Evolutionary conservation across 2,113 vertebrate species (phyloP), one percentile per base, ranked within the genome.

Genomic region (Electrona antarctica): DNA sequence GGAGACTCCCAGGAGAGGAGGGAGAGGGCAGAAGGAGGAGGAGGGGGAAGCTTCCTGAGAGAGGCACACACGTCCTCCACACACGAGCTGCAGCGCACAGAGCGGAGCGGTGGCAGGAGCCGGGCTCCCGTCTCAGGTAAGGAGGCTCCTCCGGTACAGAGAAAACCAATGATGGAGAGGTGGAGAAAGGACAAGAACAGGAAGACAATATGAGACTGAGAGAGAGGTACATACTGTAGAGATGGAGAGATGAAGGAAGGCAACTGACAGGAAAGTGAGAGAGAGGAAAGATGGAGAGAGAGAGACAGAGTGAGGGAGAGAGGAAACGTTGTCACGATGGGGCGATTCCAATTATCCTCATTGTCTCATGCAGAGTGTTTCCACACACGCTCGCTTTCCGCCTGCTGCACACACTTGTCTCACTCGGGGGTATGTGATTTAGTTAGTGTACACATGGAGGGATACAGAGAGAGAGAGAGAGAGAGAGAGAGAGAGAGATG

Each of bases 351-450:
- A 82, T 89, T 73, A 79, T 77, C 67, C 60, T 85, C 79, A 79
- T 86, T 85, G 84, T 85, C 74, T 86, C 46, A 55, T 76, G 80
- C 72, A 77, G 78, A 64, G 0, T 78, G 81, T 79, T 84, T 83
- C 84, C 77, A 84, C 74, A 67, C 81, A 78, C 76, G 64, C 67
- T 67, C 71, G 82, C 77, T 70, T 65, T 79, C 60, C 62, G 45
- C 74, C 51, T 49, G 74, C 76, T 68, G 54, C 77, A 82, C 77
- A 82, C 82, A 78, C 78, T 84, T 49, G 73, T 78, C 83, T 82
- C 85, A 69, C 84, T 76, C 82, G 82, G 82, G 80, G 68, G 72
- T 81, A 21, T 87, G 83, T 87, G 89, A 85, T 89, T 83, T 83
- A 82, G 71, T 61, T 65, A 64, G 80, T 69, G 60, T n/a, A 49